These are phyloP conservation scores for Unio delphinus DNA, from an alignment of 2,888 invertebrate genomes.

Conservation along the genomic window DNA sequence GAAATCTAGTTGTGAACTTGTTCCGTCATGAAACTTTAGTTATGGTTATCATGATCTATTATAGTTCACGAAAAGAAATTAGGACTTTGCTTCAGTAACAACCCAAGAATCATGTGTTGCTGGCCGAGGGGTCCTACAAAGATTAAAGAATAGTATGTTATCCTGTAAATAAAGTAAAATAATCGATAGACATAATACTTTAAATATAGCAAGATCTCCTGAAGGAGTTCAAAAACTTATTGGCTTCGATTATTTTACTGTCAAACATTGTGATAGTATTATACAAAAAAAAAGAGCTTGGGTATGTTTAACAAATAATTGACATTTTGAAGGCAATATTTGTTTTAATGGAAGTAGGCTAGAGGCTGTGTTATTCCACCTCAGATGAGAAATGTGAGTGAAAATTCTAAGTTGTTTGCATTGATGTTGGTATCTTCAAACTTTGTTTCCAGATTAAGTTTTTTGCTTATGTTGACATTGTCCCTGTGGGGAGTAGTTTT, in stretches of 20 bases:
- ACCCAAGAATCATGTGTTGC: constrained; percentile 35
- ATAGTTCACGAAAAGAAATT: constrained; percentile 42
- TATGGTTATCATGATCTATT: constrained; percentile 1
- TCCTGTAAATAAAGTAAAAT: background rate
- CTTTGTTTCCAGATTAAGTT: background rate
- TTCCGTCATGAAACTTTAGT: background rate
- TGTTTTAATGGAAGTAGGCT: no score
- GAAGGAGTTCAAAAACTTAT: background rate
- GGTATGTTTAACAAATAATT: background rate
- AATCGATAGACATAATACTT: background rate
- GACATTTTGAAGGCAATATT: no score
- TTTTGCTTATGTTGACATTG: background rate
- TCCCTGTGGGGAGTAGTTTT: no score
- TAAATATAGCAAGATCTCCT: background rate
- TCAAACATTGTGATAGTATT: background rate
- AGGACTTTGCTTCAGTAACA: constrained; percentile 60
- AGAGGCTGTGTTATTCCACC: no score
- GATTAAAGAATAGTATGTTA: background rate
- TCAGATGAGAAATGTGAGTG: background rate
- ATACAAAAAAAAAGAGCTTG: background rate
- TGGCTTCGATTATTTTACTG: background rate
- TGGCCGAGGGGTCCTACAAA: constrained; percentile 65
- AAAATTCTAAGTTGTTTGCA: background rate
- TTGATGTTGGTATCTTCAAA: background rate
- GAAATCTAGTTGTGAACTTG: background rate